These are phyloP conservation scores for Teleogryllus oceanicus DNA, from an alignment of 2,888 invertebrate species.

Conservation along the genomic window DNA sequence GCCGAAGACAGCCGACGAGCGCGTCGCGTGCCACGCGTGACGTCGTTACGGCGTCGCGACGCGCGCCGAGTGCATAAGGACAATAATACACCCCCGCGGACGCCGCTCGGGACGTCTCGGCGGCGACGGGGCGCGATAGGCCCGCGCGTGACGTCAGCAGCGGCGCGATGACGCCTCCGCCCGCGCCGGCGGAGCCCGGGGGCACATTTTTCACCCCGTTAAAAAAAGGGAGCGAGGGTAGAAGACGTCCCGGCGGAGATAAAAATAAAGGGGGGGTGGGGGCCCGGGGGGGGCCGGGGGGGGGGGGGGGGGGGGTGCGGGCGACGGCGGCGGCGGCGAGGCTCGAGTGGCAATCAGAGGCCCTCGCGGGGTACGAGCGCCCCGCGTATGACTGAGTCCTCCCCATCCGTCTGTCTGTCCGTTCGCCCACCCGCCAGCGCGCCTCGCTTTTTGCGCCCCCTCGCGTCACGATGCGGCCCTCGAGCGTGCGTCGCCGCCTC, in stretches of 20 bases:
- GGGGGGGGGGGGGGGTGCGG: background rate
- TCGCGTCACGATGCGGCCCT: no score
- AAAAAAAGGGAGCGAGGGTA: constrained; percentile 2
- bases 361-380: background rate
- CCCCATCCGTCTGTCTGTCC: constrained; percentile 7
- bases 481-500: no score
- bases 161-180: background rate
- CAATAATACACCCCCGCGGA: no score
- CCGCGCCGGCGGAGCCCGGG: background rate
- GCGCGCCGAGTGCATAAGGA: no score
- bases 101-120: no score
- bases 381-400: background rate
- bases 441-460: no score
- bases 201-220: constrained; percentile 18
- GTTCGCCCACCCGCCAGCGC: background rate
- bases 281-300: background rate
- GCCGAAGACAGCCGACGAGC: no score
- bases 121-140: no score
- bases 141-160: background rate
- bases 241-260: constrained; percentile 18
- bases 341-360: constrained; percentile 18
- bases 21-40: no score
- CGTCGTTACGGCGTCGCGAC: no score
- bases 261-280: constrained; percentile 1
- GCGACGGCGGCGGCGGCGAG: background rate